Conservation (phyloP, 2,888 invertebrate genomes). For the Fragum fragum region DNA sequence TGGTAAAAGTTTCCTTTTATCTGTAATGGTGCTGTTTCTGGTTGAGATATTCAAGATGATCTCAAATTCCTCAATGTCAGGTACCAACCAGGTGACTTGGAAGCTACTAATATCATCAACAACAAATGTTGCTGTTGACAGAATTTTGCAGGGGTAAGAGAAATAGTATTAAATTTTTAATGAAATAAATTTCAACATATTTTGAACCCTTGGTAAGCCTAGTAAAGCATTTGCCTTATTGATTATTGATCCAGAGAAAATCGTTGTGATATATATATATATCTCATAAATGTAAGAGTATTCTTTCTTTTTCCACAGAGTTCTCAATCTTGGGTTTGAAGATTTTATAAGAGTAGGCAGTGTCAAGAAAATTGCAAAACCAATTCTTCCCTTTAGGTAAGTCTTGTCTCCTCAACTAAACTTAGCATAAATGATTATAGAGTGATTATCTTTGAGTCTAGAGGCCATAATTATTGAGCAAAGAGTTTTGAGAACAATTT, state of each 20-base stretch:
- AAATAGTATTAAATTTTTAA: no score
- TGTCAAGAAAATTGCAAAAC: conserved; percentile 83
- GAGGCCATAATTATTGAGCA: no score
- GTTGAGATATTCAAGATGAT: conserved; percentile 76
- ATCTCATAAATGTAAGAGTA: no score
- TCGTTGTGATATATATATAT: no score
- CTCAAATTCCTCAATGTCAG: conserved; percentile 63
- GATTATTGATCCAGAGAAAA: no score
- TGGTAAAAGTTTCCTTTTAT: conserved; percentile 83
- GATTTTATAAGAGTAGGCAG: conserved; percentile 84
- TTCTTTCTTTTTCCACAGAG: conserved; percentile 59
- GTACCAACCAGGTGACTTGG: conserved; percentile 69
- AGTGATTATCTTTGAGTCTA: no score
- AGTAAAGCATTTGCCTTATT: no score
- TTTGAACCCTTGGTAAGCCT: no score
- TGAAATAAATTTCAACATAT: no score
- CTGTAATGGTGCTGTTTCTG: conserved; percentile 81
- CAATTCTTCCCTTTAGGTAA: conserved; percentile 83
- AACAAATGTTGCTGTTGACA: conserved; percentile 85
- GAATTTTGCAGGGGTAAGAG: conserved; percentile 76
- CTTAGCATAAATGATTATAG: no score
- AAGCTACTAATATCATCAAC: conserved; percentile 82
- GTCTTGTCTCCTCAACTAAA: neutral
- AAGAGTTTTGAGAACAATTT: no score
- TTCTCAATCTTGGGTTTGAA: conserved; percentile 80